Conservation (phyloP, 2,113 vertebrate species). For the Atlantisia rogersi region DNA sequence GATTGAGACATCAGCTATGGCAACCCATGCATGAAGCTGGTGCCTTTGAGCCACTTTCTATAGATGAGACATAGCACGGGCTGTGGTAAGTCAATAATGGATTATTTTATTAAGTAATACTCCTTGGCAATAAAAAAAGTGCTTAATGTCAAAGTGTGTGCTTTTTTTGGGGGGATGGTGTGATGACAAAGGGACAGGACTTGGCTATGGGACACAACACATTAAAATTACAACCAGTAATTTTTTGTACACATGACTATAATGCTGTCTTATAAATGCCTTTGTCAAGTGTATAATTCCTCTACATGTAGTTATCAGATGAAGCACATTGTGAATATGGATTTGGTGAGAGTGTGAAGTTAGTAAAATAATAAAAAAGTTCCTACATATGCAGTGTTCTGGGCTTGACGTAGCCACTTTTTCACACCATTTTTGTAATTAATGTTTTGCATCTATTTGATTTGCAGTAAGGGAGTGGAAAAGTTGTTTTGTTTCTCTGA, state of each 20-base stretch:
- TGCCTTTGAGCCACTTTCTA: conserved; percentile 68
- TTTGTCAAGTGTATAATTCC: background rate
- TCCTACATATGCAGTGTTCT: background rate
- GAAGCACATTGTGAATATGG: background rate
- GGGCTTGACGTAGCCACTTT: background rate
- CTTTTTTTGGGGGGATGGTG: background rate
- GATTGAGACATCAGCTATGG: conserved; percentile 63
- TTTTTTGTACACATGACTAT: background rate
- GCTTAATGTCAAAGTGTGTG: background rate
- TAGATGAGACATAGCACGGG: conserved; percentile 68
- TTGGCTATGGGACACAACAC: too few relatives aligned
- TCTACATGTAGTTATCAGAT: background rate
- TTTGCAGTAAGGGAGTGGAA: background rate
- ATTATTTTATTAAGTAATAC: background rate
- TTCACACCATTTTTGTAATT: background rate
- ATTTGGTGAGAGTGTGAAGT: background rate
- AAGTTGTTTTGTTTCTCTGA: background rate
- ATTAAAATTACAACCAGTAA: background rate
- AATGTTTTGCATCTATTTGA: background rate
- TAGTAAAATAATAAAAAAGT: background rate
- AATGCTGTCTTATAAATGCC: background rate
- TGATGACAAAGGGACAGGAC: too few relatives aligned
- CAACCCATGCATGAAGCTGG: conserved; percentile 62
- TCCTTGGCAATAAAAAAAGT: background rate
- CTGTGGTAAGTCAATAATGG: conserved; percentile 70